phyloP scores from a whole-genome alignment of 2,113 vertebrate genomes.

The Bubo scandiacus region DNA sequence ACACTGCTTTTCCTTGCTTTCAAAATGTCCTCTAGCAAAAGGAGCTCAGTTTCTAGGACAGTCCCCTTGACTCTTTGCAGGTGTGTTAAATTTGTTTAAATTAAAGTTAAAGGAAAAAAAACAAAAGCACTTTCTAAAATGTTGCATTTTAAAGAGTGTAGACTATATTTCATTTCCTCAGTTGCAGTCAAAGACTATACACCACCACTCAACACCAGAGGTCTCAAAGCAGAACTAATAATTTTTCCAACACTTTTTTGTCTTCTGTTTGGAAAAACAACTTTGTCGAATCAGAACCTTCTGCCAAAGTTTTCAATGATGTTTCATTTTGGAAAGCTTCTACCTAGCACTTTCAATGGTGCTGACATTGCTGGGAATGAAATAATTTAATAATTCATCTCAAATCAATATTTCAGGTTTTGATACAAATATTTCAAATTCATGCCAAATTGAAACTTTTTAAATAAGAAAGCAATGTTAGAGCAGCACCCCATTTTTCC shows the following conservation, averaged over 20 bases:
- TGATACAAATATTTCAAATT: neutral
- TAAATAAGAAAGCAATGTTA: neutral
- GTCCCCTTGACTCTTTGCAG: neutral
- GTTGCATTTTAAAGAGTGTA: neutral
- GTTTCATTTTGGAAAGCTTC: slow-evolving; percentile 33
- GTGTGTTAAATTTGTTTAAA: neutral
- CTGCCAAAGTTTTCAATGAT: neutral
- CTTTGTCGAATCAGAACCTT: neutral
- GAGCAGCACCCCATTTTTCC: neutral
- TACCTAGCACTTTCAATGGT: neutral
- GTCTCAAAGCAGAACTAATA: neutral
- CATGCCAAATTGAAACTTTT: neutral
- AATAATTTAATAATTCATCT: neutral
- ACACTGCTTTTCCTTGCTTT: neutral
- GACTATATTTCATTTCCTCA: slow-evolving; percentile 13
- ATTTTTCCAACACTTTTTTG: neutral
- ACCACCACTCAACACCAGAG: neutral
- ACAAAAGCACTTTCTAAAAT: neutral
- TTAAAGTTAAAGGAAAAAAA: neutral
- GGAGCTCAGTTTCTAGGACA: neutral
- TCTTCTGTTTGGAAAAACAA: neutral
- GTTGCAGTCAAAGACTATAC: neutral
- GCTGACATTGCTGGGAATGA: neutral
- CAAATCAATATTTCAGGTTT: slow-evolving; percentile 4
- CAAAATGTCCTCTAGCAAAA: neutral